Evolutionary conservation across 2,113 vertebrate species (phyloP), one percentile per base, ranked within the genome.

Genomic region (Gobius niger): DNA sequence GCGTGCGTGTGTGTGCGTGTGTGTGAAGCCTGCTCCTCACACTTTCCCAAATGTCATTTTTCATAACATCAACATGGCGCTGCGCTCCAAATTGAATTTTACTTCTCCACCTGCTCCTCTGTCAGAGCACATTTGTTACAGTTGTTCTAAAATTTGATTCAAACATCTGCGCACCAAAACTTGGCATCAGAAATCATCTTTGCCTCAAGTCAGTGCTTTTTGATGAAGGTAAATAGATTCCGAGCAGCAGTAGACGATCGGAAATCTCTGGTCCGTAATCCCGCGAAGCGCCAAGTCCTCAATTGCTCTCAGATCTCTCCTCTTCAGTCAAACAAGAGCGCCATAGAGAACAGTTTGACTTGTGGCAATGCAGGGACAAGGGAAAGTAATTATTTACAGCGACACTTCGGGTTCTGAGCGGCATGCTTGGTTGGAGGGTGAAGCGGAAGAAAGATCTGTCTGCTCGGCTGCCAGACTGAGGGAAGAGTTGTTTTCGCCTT

Each of bases 231-330:
- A 76, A 80, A 82, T 46, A 61, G 65, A 80, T 81, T 80, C 57
- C 18, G 0, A 54, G 52, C 52, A 68, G 72, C 62, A 73, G 56
- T 53, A 65, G 66, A 11, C 68, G 57, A 44, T 73, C 14, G 44
- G 54, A 81, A 82, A 76, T 77, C 74, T 72, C 70, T 19, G 59
- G 67, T 19, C 49, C 4, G 2, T 69, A 70, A 77, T 68, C 75
- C 53, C 44, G 53, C 18, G 54, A 78, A 73, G 72, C 16, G 60
- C 65, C 62, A 75, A 73, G 73, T 70, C 54, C 78, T 82, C 74
- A 85, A 81, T 82, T 82, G 82, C 76, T 84, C 85, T 79, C 78
- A 87, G 83, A 84, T 80, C 75, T n/a, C 40, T 72, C 47, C 41
- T 16, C 40, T 7, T 68, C 51, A 72, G 77, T 77, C 82, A 86